Base-by-base conservation (phyloP, 2,113 vertebrate species). In the Acanthochromis polyacanthus region DNA sequence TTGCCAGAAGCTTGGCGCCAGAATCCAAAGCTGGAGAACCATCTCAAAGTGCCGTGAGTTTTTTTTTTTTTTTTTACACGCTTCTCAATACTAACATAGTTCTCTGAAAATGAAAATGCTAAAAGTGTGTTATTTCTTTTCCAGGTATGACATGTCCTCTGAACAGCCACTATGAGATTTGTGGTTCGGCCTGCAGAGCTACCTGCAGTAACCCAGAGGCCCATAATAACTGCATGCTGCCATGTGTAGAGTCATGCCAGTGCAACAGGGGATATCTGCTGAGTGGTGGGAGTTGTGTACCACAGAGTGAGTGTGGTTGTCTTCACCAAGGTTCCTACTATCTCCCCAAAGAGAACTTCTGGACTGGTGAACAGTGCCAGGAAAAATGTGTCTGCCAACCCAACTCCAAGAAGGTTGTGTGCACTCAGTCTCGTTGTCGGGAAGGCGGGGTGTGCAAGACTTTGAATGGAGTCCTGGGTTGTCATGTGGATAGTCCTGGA, bases 291-390 rank as follows among this genome's bases (percentile, higher is more conserved):
- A 56, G 81, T 15, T 91, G 91, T 40, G 71, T 89, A 1, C 68
- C 74, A 17, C 72, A 43, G 12, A 23, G 48, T 20, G 76, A 81
- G 58, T 94, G 93, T 0, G 93, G 93, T 70, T 93, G 94, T 77
- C 72, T 85, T 77, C 75, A 82, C 48, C 82, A 92, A 0, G 65
- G 83, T 57, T 85, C 65, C 71, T 93, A 94, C 79, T 43, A 91
- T 0, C 84, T 85, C 36, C 70, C 89, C 0, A 83, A 85, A 22
- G 86, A 90, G 0, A 88, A 77, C 57, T 92, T 94, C 55, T 82
- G 78, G 81, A 56, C 23, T 0, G 65, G 36, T 4, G 1, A 48
- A 36, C 81, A 71, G 62, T 94, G 93, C 53, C 86, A 79, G 46
- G 23, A 75, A 53, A 17, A 9, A 59, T 93, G 93, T 66, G 71